These are phyloP conservation scores for Eumacrocentrus americanus DNA, from an alignment of 2,888 invertebrate genomes.

Conservation along the genomic window DNA sequence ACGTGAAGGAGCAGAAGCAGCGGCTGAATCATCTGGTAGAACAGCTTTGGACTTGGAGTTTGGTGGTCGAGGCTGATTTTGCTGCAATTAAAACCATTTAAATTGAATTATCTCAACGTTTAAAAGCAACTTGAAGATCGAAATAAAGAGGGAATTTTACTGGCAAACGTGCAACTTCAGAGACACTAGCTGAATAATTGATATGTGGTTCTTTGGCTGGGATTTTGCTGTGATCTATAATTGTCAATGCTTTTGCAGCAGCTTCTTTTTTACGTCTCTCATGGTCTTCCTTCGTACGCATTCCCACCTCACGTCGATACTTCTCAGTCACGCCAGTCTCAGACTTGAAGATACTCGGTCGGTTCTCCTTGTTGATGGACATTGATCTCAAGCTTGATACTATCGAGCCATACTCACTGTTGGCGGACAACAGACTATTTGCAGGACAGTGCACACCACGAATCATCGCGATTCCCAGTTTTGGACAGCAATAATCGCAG, in stretches of 20 bases:
- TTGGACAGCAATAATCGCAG: conserved; percentile 50
- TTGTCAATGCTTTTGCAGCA: conserved; percentile 18
- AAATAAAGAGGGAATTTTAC: background rate
- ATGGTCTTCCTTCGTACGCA: conserved; percentile 39
- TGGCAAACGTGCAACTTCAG: background rate
- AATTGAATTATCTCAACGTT: too few relatives aligned
- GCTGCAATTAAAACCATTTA: too few relatives aligned
- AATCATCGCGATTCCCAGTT: conserved; percentile 40
- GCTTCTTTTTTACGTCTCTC: conserved; percentile 31
- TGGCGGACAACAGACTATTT: conserved; percentile 37
- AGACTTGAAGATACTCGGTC: background rate
- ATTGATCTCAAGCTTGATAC: background rate
- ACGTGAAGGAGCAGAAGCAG: too few relatives aligned
- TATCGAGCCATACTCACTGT: background rate
- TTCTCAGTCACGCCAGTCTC: conserved; percentile 37
- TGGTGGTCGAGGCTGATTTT: too few relatives aligned
- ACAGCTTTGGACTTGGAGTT: too few relatives aligned
- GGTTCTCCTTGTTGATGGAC: too few relatives aligned
- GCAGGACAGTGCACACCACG: conserved; percentile 55
- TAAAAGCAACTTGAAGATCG: background rate
- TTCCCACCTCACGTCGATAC: conserved; percentile 39
- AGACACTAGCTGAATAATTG: background rate
- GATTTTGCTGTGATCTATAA: conserved; percentile 38
- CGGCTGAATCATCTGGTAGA: too few relatives aligned
- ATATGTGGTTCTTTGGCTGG: background rate